A percentile compares a stretch with the other conserved stretches of the same genome.
Conservation (phyloP, 2,113 vertebrate species). For the Myotis brandtii region DNA sequence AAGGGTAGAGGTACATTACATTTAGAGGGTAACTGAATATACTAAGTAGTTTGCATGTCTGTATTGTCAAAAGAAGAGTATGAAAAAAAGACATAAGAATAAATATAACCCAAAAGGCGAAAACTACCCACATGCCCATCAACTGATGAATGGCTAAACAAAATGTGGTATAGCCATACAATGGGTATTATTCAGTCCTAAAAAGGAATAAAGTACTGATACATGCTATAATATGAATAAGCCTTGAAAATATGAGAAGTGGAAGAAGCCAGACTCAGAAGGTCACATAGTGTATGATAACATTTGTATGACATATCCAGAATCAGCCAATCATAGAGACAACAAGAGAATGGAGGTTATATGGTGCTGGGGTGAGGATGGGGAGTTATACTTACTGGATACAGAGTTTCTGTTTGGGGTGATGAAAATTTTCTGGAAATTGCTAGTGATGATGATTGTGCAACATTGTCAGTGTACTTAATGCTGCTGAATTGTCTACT, state of each 20-base stretch:
- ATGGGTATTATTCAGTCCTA: not conserved
- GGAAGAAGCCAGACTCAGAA: conserved; percentile 33
- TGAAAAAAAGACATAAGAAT: not conserved
- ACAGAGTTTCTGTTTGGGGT: conserved; percentile 38
- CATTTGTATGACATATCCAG: conserved; percentile 21
- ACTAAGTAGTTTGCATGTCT: conserved; percentile 12
- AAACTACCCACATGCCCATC: conserved; percentile 7
- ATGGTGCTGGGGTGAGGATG: not conserved
- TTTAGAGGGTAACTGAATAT: not conserved
- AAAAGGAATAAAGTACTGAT: conserved; percentile 16
- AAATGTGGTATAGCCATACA: not conserved
- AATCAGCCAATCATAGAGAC: not conserved
- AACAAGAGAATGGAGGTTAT: conserved; percentile 5
- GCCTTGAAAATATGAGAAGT: conserved; percentile 7
- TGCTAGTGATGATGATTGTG: not conserved
- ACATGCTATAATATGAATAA: not conserved
- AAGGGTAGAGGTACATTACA: conserved; percentile 2
- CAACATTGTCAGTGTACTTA: not conserved
- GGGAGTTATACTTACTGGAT: not conserved
- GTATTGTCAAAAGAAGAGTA: conserved; percentile 4
- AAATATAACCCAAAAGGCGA: conserved; percentile 1
- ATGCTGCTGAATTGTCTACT: conserved; percentile 37
- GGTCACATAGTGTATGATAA: not conserved
- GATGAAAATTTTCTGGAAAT: conserved; percentile 42
- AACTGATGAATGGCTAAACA: not conserved